phyloP scores from a whole-genome alignment of 1,140 invertebrate species.

The Papilio polyxenes region DNA sequence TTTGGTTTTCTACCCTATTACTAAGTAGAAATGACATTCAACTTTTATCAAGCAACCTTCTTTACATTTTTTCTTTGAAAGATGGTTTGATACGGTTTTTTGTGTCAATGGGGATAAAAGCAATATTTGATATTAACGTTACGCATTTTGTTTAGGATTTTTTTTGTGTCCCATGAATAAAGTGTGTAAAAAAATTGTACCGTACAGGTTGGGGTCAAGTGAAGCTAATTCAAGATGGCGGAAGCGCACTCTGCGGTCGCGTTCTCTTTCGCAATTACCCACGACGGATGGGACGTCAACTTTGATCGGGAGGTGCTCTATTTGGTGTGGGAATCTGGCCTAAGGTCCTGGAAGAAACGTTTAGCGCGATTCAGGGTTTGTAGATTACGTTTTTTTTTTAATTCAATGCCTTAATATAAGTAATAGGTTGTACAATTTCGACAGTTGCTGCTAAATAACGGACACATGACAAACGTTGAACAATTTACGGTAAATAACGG shows the following conservation, averaged over 20 bases:
- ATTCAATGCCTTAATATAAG: not conserved
- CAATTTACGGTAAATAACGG: no score
- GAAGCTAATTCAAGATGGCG: slow-evolving; percentile 86
- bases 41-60: not conserved
- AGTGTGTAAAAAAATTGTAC: not conserved
- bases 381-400: slow-evolving; percentile 37
- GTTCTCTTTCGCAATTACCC: slow-evolving; percentile 98
- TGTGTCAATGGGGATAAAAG: not conserved
- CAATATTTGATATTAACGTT: not conserved
- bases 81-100: not conserved
- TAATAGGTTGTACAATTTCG: not conserved
- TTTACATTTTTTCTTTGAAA: not conserved
- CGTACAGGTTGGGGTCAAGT: slow-evolving; percentile 42
- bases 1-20: not conserved
- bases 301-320: slow-evolving; percentile 97
- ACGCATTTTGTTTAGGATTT: not conserved
- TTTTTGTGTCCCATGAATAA: not conserved
- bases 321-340: slow-evolving; percentile 94
- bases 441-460: not conserved
- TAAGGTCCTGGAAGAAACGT: slow-evolving; percentile 96
- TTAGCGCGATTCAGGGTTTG: slow-evolving; percentile 91
- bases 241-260: slow-evolving; percentile 99
- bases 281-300: slow-evolving; percentile 98
- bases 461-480: no score
- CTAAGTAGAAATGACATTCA: not conserved